These are phyloP conservation scores for Meloidogyne floridensis DNA, from an alignment of 1,140 invertebrate species.

Conservation along the genomic window DNA sequence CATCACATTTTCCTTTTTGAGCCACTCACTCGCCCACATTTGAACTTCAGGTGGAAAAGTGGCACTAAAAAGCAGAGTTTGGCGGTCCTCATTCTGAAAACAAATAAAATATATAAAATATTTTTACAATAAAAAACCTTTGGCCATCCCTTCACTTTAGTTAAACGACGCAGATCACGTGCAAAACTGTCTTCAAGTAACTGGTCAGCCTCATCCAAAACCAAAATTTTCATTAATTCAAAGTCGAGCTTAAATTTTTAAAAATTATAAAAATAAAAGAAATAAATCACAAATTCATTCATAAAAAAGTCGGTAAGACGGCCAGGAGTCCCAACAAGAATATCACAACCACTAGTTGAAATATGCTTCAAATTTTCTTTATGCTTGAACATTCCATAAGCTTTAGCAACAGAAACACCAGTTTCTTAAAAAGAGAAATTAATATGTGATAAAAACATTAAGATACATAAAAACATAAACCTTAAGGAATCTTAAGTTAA, in stretches of 20 bases:
- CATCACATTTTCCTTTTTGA: constrained; percentile 62
- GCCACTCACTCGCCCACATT: constrained; percentile 66
- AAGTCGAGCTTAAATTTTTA: constrained; percentile 68
- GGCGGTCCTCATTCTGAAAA: constrained; percentile 66
- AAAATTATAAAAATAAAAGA: background rate
- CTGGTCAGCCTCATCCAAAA: constrained; percentile 93
- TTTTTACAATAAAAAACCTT: constrained; percentile 24
- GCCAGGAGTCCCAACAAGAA: constrained; percentile 16
- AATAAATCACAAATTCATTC: constrained; percentile 3
- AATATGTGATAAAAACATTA: background rate
- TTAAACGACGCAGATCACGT: constrained; percentile 51
- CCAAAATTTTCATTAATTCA: constrained; percentile 76
- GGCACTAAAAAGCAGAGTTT: constrained; percentile 71
- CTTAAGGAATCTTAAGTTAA: too few relatives aligned
- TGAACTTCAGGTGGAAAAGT: constrained; percentile 70
- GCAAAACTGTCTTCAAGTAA: constrained; percentile 78
- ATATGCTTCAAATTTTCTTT: constrained; percentile 16
- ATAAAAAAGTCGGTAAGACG: constrained; percentile 28
- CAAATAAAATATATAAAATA: background rate
- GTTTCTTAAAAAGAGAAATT: constrained; percentile 24
- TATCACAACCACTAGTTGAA: constrained; percentile 20
- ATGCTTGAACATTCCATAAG: background rate
- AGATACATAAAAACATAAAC: too few relatives aligned
- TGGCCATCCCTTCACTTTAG: constrained; percentile 40
- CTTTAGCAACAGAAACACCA: constrained; percentile 27